Evolutionary conservation across 2,888 invertebrate genomes (phyloP), one percentile per base, ranked within the genome.

Genomic region (Agriopis leucophaearia): DNA sequence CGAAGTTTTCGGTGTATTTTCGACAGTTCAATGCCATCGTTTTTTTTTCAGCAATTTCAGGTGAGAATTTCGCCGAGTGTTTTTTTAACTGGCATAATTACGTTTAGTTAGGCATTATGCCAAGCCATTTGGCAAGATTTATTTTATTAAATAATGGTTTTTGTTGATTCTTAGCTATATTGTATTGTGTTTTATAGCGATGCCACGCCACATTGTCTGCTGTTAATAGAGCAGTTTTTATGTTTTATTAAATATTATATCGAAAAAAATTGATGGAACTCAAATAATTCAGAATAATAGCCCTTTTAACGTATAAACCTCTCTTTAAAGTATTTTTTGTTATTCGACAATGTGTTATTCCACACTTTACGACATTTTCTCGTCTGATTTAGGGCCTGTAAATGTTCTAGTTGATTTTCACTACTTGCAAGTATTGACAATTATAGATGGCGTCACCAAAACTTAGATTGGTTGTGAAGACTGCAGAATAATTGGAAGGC

Each of bases 41-140:
- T 36, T 40, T 38, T 45, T 48, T 58, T 15, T 16, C 44, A 8
- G 44, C 45, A 42, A 27, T 8, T 55, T 42, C 51, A 59, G 57
- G 67, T 69, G 63, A 7, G 50, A 59, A 50, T 50, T 40, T 42
- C 57, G 54, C 54, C 36, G 47, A 15, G 40, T 18, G 18, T 58
- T 71, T 74, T 66, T 66, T 62, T 55, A 77, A 80, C 72, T 65
- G 60, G 66, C 74, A 71, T 81, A 81, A 80, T 82, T 74, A 78
- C 75, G 63, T 64, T 66, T 60, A 69, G 78, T 82, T 78, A 79
- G 84, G 84, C 80, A 73, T 45, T 10, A 52, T 51, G 83, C 84
- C 84, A 84, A 82, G 66, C 76, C 77, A 78, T 83, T 69, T 67
- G 74, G 61, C 61, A 51, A 73, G 74, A 74, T 73, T 77, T 75